These are phyloP conservation scores for Myoxocephalus aenaeus DNA, from an alignment of 2,797 vertebrate species.

Conservation along the genomic window DNA sequence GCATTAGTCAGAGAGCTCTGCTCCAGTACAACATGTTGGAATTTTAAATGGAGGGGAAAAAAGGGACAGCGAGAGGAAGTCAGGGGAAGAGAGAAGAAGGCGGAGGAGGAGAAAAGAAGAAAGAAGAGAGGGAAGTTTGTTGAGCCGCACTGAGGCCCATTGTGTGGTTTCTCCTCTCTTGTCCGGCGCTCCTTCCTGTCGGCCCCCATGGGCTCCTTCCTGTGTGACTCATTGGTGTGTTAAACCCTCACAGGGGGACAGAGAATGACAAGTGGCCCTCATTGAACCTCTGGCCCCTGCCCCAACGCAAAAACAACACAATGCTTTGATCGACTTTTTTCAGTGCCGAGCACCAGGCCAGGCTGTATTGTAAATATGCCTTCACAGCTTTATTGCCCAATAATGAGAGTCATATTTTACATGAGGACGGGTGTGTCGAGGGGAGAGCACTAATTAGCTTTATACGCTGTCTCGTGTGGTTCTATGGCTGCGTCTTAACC, in stretches of 20 bases:
- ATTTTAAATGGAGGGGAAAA: constrained; percentile 55
- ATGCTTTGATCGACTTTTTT: constrained; percentile 61
- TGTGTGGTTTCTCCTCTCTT: constrained; percentile 62
- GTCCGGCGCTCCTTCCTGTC: constrained; percentile 69
- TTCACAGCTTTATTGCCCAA: constrained; percentile 68
- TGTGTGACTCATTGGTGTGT: constrained; percentile 69
- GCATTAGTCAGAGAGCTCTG: constrained; percentile 43
- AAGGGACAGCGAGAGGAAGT: constrained; percentile 55
- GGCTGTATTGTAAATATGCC: constrained; percentile 69
- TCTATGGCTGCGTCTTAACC: constrained; percentile 46
- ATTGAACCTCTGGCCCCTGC: constrained; percentile 52
- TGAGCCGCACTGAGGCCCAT: constrained; percentile 68
- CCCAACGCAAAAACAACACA: constrained; percentile 44
- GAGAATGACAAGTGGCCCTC: constrained; percentile 68
- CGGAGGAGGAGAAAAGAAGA: constrained; percentile 28
- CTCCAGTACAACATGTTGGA: constrained; percentile 54
- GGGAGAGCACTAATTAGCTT: constrained; percentile 70
- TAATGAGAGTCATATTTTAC: constrained; percentile 79
- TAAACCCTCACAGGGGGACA: constrained; percentile 43
- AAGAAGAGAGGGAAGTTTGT: constrained; percentile 65
- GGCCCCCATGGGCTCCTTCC: constrained; percentile 64
- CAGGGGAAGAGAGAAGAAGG: constrained; percentile 9
- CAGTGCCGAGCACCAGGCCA: constrained; percentile 42
- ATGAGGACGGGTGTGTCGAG: constrained; percentile 56
- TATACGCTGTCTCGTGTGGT: constrained; percentile 50